phyloP scores from a whole-genome alignment of 2,113 vertebrate genomes.

The Panurus biarmicus region DNA sequence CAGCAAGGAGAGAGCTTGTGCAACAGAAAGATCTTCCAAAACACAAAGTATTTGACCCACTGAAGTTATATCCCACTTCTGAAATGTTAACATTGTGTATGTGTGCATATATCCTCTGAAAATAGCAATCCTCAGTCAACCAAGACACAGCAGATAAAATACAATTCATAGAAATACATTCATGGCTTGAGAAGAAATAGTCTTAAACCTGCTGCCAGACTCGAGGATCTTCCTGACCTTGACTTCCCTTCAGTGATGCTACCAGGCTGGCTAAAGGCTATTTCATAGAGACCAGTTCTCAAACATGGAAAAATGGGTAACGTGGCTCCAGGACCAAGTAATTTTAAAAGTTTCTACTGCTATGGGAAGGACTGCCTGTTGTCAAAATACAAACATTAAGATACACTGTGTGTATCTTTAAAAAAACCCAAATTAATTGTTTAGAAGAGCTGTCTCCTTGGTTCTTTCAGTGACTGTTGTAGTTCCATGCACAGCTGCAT shows the following conservation, averaged over 20 bases:
- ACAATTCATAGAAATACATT: constrained; percentile 36
- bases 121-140: background rate
- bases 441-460: constrained; percentile 31
- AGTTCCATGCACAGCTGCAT: constrained; percentile 15
- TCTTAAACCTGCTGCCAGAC: background rate
- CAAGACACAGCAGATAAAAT: constrained; percentile 19
- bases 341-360: constrained; percentile 4
- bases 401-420: background rate
- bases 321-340: background rate
- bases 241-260: background rate
- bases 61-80: constrained; percentile 26
- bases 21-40: background rate
- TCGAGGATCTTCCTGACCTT: background rate
- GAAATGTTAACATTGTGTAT: background rate
- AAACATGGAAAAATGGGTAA: constrained; percentile 17
- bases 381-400: constrained; percentile 38
- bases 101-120: background rate
- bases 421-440: background rate
- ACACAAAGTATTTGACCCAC: background rate
- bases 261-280: background rate
- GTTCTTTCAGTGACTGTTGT: constrained; percentile 26
- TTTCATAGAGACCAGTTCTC: background rate
- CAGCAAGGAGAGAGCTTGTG: background rate
- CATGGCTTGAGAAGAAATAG: constrained; percentile 14
- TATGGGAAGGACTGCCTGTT: background rate